Percentiles rank a stretch among this genome's conserved stretches.
Conservation (phyloP, 2,113 vertebrate species). For the Brachirus orientalis region DNA sequence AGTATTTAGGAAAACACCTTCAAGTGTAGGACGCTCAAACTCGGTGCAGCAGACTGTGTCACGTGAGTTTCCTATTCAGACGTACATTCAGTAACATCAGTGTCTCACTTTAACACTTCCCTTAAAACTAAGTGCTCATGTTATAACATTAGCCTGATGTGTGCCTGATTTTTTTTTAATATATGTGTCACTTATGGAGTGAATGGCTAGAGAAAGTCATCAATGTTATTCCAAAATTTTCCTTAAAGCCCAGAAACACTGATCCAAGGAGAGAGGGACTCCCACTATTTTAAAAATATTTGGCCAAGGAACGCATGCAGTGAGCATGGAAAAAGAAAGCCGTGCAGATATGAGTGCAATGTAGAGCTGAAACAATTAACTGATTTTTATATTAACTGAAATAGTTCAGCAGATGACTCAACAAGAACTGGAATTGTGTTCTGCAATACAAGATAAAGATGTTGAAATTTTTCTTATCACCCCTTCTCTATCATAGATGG, state of each 20-base stretch:
- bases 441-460: too few species aligned
- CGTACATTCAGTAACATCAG: neutral
- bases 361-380: too few species aligned
- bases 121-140: neutral
- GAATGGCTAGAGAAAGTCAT: neutral
- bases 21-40: conserved; percentile 90
- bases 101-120: neutral
- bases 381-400: too few species aligned
- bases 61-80: conserved; percentile 86
- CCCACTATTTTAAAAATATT: too few species aligned
- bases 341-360: too few species aligned
- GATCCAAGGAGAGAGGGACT: too few species aligned
- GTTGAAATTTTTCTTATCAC: neutral
- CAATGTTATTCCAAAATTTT: too few species aligned
- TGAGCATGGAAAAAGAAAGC: too few species aligned
- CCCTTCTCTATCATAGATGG: conserved; percentile 84
- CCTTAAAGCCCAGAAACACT: too few species aligned
- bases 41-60: conserved; percentile 94
- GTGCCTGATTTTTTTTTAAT: neutral
- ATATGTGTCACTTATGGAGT: neutral
- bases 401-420: too few species aligned
- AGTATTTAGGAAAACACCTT: conserved; percentile 95
- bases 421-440: too few species aligned
- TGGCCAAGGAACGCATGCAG: too few species aligned
- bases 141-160: neutral